phyloP scores from a whole-genome alignment of 2,797 vertebrate genomes.

The Falco rusticolus region DNA sequence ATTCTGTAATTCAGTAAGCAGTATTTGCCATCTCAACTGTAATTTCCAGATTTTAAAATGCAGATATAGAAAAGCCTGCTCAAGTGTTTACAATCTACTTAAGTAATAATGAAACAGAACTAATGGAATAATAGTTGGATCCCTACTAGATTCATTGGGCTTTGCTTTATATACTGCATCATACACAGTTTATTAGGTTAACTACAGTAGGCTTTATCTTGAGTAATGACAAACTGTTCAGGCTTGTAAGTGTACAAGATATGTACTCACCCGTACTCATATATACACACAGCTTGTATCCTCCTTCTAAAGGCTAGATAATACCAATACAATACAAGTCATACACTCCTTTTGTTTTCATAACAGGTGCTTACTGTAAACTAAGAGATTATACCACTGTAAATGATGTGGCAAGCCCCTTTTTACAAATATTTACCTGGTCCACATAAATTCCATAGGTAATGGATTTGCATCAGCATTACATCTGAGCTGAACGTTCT shows the following conservation, averaged over 20 bases:
- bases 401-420: not conserved
- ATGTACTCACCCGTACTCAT: not conserved
- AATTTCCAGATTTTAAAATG: not conserved
- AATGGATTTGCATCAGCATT: slow-evolving; percentile 93
- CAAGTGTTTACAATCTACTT: not conserved
- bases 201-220: not conserved
- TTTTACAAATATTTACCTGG: slow-evolving; percentile 82
- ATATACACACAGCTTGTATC: not conserved
- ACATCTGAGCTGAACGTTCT: slow-evolving; percentile 89
- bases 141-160: not conserved
- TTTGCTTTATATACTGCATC: not conserved
- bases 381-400: not conserved
- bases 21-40: not conserved
- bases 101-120: not conserved
- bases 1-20: not conserved
- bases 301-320: not conserved
- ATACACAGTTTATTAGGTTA: not conserved
- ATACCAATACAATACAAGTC: not conserved
- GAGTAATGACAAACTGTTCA: not conserved
- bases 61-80: not conserved
- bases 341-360: not conserved
- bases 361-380: not conserved
- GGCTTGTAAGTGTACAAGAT: not conserved
- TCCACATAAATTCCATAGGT: slow-evolving; percentile 87
- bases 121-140: not conserved